Conservation (phyloP, 2,113 vertebrate species). For the Sitta europaea region DNA sequence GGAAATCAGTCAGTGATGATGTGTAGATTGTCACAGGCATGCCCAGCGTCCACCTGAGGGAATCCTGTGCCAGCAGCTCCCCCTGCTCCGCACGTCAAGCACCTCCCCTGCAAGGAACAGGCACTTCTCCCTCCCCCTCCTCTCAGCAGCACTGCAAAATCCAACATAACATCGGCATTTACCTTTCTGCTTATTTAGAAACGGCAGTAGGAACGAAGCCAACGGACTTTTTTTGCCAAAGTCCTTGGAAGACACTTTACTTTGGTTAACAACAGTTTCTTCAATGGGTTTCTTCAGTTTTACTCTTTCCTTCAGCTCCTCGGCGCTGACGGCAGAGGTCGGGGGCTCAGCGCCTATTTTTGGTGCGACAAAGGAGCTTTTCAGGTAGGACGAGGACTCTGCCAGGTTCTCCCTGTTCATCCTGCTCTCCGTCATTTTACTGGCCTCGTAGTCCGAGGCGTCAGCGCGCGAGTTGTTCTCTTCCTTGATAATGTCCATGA, state of each 20-base stretch:
- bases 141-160: neutral
- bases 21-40: neutral
- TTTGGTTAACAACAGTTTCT: constrained; percentile 17
- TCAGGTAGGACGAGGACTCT: constrained; percentile 72
- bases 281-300: constrained; percentile 56
- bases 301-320: constrained; percentile 45
- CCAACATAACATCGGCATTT: constrained; percentile 20
- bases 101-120: neutral
- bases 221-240: constrained; percentile 5
- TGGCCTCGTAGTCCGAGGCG: constrained; percentile 47
- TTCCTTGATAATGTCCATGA: constrained; percentile 74
- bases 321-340: neutral
- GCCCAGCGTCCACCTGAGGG: neutral
- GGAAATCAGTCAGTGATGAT: neutral
- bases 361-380: constrained; percentile 67
- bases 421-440: constrained; percentile 59
- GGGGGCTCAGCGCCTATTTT: constrained; percentile 66
- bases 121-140: neutral
- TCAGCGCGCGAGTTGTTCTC: constrained; percentile 46
- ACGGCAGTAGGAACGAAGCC: constrained; percentile 15
- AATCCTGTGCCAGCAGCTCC: neutral
- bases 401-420: constrained; percentile 76
- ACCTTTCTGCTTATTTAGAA: constrained; percentile 86
- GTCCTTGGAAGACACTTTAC: constrained; percentile 31
- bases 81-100: accelerated